These are phyloP conservation scores for Halcyon malimbica DNA, from an alignment of 2,113 vertebrate genomes.

Conservation along the genomic window DNA sequence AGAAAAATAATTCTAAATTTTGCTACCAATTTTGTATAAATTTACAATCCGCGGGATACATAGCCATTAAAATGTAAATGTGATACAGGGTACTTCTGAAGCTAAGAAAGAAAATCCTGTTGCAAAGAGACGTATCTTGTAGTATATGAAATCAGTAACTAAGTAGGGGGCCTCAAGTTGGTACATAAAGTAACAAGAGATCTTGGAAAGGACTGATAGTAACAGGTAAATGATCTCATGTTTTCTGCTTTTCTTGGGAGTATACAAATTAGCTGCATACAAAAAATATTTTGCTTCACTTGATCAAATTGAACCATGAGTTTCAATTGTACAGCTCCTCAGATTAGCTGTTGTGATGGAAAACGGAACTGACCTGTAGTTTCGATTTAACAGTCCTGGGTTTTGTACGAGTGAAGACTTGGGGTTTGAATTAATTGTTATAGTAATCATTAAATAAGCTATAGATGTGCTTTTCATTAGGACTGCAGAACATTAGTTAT, in stretches of 20 bases:
- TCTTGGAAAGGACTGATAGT: not conserved
- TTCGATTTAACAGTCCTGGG: not conserved
- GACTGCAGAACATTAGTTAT: not conserved
- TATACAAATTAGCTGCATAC: not conserved
- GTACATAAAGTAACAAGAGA: not conserved
- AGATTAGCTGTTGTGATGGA: not conserved
- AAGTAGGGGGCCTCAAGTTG: not conserved
- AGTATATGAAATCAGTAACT: not conserved
- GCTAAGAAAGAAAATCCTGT: not conserved
- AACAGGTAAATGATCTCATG: not conserved
- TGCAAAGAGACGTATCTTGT: not conserved
- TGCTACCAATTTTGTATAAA: not conserved
- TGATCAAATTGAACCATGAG: not conserved
- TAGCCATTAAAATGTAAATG: not conserved
- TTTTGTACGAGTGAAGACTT: not conserved
- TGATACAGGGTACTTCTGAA: not conserved
- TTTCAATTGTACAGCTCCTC: not conserved
- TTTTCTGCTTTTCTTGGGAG: not conserved
- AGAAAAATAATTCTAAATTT: not conserved
- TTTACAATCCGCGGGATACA: not conserved
- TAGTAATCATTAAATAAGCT: not conserved
- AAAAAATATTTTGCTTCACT: not conserved
- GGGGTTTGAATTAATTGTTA: not conserved
- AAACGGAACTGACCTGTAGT: not conserved
- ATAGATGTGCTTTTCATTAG: not conserved